These are phyloP conservation scores for roundworm (Caenorhabditis elegans) DNA, from an alignment of 1,140 invertebrate species.

Conservation along the genomic window DNA sequence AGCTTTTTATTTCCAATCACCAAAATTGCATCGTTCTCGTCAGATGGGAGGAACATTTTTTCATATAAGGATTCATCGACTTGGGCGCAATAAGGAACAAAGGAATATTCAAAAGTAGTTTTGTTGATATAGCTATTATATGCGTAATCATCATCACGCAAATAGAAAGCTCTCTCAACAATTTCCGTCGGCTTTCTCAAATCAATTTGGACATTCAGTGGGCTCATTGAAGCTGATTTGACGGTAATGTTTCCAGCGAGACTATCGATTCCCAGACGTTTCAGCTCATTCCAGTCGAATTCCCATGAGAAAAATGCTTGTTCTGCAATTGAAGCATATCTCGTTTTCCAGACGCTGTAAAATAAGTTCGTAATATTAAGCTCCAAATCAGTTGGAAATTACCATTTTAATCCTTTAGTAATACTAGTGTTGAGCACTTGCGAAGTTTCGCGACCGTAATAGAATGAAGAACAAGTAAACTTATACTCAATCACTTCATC, in stretches of 20 bases:
- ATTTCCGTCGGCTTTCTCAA: not conserved
- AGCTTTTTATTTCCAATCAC: not conserved
- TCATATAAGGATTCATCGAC: not conserved
- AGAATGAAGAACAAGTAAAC: no score
- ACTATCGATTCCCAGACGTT: not conserved
- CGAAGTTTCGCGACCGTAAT: no score
- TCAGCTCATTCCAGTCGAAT: not conserved
- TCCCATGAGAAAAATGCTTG: not conserved
- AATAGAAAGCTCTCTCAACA: not conserved
- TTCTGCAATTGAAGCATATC: no score
- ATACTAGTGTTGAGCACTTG: no score
- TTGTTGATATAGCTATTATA: no score
- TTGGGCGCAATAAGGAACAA: not conserved
- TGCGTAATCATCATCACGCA: not conserved
- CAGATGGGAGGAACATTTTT: not conserved
- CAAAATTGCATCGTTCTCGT: not conserved
- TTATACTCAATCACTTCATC: no score
- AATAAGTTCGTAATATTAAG: no score
- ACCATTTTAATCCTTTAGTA: no score
- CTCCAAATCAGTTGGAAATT: no score
- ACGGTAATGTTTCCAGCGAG: not conserved
- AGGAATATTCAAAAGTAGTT: not conserved
- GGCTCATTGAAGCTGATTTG: not conserved
- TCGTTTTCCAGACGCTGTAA: no score
- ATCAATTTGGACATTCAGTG: not conserved